Evolutionary conservation across 2,113 vertebrate species (phyloP).

Genomic region (Felis catus): DNA sequence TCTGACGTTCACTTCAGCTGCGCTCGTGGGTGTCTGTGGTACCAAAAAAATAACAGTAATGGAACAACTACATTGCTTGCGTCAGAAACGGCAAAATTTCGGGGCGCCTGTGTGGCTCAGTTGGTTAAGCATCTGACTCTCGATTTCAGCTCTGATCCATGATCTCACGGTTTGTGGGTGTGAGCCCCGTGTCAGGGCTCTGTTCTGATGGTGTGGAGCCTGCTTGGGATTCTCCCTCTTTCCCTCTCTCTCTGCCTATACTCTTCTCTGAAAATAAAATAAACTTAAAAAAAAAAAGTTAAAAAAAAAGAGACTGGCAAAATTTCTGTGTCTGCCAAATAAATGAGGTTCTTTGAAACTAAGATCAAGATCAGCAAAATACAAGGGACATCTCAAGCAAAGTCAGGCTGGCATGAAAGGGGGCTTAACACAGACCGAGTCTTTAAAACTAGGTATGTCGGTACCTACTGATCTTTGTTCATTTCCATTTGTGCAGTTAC

Average conservation of each 20-base stretch:
- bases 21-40: not conserved
- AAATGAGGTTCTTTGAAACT: conserved; percentile 1
- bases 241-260: too few relatives aligned
- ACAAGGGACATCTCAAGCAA: not conserved
- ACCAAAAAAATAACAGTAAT: not conserved
- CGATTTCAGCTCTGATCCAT: too few relatives aligned
- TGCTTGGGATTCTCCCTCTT: too few relatives aligned
- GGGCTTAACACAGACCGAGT: not conserved
- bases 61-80: not conserved
- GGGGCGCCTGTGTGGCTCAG: too few relatives aligned
- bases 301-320: too few relatives aligned
- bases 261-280: too few relatives aligned
- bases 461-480: not conserved
- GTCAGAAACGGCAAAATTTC: not conserved
- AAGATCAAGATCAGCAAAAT: not conserved
- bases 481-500: not conserved
- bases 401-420: not conserved
- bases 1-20: not conserved
- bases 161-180: too few relatives aligned
- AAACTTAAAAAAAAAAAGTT: too few relatives aligned
- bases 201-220: too few relatives aligned
- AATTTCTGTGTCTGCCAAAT: not conserved
- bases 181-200: too few relatives aligned
- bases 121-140: too few relatives aligned
- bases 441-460: not conserved